Conservation (phyloP, 2,888 invertebrate species). For the Coenonympha glycerion region DNA sequence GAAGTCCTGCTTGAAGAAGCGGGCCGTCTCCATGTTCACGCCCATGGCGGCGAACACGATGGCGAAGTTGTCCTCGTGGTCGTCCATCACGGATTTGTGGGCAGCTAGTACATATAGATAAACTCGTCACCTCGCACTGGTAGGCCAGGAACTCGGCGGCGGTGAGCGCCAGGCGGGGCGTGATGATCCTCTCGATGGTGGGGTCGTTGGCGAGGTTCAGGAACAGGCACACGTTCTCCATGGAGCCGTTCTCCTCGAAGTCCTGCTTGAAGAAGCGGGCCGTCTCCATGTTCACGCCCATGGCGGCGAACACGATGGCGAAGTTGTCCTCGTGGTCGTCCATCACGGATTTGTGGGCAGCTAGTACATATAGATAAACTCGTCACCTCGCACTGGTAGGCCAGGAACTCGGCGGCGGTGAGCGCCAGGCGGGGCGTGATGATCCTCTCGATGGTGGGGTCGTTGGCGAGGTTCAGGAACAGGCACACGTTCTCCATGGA, state of each 20-base stretch:
- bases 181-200: slow-evolving; percentile 99
- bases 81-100: slow-evolving; percentile 93
- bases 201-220: slow-evolving; percentile 99
- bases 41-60: slow-evolving; percentile 99
- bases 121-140: slow-evolving; percentile 94
- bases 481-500: slow-evolving; percentile 82
- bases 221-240: slow-evolving; percentile 99
- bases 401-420: slow-evolving; percentile 99
- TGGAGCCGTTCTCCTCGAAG: slow-evolving; percentile 97
- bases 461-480: slow-evolving; percentile 75
- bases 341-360: slow-evolving; percentile 88
- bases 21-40: slow-evolving; percentile 99
- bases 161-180: slow-evolving; percentile 97
- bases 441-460: slow-evolving; percentile 99
- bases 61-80: slow-evolving; percentile 98
- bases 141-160: slow-evolving; percentile 99
- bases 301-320: slow-evolving; percentile 99
- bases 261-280: slow-evolving; percentile 99
- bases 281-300: slow-evolving; percentile 99
- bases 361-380: too few species aligned
- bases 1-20: slow-evolving; percentile 99
- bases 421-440: slow-evolving; percentile 98
- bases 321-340: slow-evolving; percentile 99
- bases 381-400: slow-evolving; percentile 96
- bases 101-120: slow-evolving; percentile 56